These are phyloP conservation scores for Zalophus californianus DNA, from an alignment of 2,797 vertebrate species.

Conservation along the genomic window DNA sequence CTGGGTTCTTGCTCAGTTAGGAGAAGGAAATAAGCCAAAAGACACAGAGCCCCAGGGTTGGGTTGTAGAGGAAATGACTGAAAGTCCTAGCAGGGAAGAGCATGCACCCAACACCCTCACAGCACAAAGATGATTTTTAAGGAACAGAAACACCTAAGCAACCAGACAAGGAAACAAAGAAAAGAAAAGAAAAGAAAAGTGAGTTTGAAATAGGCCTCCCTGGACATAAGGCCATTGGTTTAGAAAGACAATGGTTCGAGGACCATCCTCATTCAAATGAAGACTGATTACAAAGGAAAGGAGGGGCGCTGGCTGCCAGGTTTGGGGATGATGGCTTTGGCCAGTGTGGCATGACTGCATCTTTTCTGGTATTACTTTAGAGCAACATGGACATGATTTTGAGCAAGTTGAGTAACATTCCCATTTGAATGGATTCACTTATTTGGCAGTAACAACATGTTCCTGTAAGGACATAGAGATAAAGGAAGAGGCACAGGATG, in stretches of 20 bases:
- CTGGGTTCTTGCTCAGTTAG: not conserved
- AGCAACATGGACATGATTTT: not conserved
- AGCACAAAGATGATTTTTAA: not conserved
- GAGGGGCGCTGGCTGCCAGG: not conserved
- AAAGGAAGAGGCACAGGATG: not conserved
- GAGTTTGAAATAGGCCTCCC: not conserved
- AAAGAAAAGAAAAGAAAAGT: not conserved
- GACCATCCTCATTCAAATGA: not conserved
- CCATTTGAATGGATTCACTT: conserved; percentile 16
- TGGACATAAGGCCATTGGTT: not conserved
- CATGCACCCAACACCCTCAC: not conserved
- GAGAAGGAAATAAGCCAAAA: not conserved
- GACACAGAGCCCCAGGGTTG: not conserved
- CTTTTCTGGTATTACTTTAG: not conserved
- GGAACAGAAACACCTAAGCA: not conserved
- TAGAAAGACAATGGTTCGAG: not conserved
- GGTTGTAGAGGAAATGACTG: not conserved
- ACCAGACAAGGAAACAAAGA: not conserved
- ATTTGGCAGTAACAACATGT: not conserved
- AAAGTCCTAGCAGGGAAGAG: not conserved
- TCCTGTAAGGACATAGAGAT: not conserved
- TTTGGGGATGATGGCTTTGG: not conserved
- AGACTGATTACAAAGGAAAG: not conserved
- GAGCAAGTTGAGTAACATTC: not conserved
- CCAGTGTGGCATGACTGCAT: not conserved